Evolutionary conservation across 2,113 vertebrate genomes (phyloP).

Genomic region (Brachyistius frenatus): DNA sequence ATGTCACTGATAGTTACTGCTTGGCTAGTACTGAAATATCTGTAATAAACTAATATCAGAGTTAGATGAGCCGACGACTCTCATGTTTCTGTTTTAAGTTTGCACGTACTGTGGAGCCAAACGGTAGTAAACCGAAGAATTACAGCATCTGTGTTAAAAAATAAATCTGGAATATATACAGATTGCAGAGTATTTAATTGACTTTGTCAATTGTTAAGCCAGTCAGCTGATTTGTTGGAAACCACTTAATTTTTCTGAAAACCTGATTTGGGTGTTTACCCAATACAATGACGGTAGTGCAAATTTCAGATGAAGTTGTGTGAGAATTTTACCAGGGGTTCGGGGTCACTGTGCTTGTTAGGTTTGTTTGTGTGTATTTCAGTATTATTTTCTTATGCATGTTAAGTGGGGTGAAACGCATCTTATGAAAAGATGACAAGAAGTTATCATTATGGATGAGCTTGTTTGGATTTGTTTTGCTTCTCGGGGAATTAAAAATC

Average conservation of each 20-base stretch:
- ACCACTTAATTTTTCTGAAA: background rate
- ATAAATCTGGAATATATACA: too few relatives aligned
- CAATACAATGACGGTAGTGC: background rate
- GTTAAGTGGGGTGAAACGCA: conserved; percentile 9
- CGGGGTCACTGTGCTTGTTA: background rate
- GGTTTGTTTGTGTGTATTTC: background rate
- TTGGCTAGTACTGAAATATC: too few relatives aligned
- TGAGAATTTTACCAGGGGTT: conserved; percentile 1
- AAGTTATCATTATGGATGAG: conserved; percentile 23
- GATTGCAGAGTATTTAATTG: background rate
- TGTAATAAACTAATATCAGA: too few relatives aligned
- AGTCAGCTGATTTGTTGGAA: background rate
- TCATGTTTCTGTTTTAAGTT: too few relatives aligned
- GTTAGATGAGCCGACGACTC: too few relatives aligned
- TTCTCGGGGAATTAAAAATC: conserved; percentile 37
- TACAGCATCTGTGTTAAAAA: too few relatives aligned
- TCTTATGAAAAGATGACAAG: conserved; percentile 16
- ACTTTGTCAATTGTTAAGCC: background rate
- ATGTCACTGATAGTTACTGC: too few relatives aligned
- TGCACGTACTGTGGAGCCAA: too few relatives aligned
- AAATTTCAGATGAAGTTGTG: background rate
- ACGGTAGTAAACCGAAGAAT: too few relatives aligned
- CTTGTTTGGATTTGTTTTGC: conserved; percentile 42
- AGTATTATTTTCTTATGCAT: background rate
- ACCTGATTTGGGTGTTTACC: background rate